Evolutionary conservation across 2,888 invertebrate genomes (phyloP).

Genomic region (Diadegma fenestrale): DNA sequence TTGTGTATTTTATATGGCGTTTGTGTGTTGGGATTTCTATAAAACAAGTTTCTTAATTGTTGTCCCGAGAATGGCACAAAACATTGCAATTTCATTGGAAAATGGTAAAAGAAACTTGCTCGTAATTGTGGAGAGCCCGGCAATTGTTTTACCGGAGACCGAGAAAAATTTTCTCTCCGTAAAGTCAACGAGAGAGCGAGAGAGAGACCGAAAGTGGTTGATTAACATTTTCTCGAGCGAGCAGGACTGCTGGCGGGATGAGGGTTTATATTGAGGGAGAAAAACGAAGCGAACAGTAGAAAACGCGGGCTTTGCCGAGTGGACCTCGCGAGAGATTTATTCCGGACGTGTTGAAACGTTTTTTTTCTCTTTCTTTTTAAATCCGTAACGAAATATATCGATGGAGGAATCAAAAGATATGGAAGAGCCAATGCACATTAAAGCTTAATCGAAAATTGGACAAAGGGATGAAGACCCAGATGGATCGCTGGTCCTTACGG

Average conservation of each 20-base stretch:
- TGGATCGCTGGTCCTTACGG: neutral
- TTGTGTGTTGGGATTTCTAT: conserved; percentile 16
- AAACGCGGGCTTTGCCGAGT: conserved; percentile 17
- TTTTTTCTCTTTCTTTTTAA: conserved; percentile 70
- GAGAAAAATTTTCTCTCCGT: conserved; percentile 41
- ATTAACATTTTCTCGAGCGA: conserved; percentile 67
- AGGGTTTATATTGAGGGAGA: neutral
- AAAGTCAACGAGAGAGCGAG: conserved; percentile 37
- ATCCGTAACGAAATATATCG: conserved; percentile 32
- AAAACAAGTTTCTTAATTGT: conserved; percentile 57
- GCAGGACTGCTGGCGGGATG: neutral
- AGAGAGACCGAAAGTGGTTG: conserved; percentile 38
- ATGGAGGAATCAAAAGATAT: neutral
- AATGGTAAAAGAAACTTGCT: conserved; percentile 41
- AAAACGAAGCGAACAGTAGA: neutral
- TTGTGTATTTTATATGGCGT: conserved; percentile 4
- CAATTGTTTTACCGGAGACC: conserved; percentile 35
- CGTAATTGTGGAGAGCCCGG: conserved; percentile 1
- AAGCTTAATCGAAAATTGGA: conserved; percentile 72
- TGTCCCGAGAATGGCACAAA: conserved; percentile 18
- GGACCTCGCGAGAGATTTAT: conserved; percentile 72
- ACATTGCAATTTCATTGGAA: conserved; percentile 50
- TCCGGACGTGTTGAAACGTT: conserved; percentile 73
- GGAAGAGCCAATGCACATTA: conserved; percentile 32
- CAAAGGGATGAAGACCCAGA: conserved; percentile 56